phyloP scores from a whole-genome alignment of 2,888 invertebrate species.

The Mystacides longicornis region DNA sequence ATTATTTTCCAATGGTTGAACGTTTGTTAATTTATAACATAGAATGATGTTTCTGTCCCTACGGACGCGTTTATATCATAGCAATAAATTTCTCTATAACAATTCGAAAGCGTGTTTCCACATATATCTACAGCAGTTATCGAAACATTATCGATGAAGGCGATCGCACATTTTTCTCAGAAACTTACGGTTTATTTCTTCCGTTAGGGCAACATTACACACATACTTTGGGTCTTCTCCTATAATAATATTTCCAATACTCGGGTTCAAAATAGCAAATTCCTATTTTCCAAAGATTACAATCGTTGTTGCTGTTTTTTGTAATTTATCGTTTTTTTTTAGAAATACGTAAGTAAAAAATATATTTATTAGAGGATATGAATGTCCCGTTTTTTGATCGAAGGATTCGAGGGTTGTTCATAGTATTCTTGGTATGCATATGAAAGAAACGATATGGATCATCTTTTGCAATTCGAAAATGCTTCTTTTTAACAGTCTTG shows the following conservation, averaged over 20 bases:
- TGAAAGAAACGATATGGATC: no score
- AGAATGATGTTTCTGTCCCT: neutral
- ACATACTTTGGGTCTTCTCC: no score
- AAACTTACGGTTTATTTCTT: neutral
- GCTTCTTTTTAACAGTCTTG: no score
- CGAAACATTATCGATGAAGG: slow-evolving; percentile 1
- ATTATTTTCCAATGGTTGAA: neutral
- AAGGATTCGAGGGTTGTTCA: no score
- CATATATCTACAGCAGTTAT: neutral
- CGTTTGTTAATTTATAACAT: neutral
- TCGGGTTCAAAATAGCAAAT: no score
- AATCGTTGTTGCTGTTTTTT: neutral
- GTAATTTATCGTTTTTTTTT: neutral
- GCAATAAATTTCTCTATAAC: slow-evolving; percentile 1
- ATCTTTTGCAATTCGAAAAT: no score
- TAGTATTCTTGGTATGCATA: no score
- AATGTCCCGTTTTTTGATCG: no score
- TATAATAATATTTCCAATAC: no score
- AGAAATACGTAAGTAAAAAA: no score
- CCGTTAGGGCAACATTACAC: slow-evolving; percentile 1
- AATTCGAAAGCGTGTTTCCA: neutral
- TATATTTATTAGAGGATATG: no score
- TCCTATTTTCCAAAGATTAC: neutral
- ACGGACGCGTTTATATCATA: neutral
- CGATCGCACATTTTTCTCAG: slow-evolving; percentile 1